phyloP scores from a whole-genome alignment of 2,888 invertebrate species.

The Listrodromus nycthemerus region DNA sequence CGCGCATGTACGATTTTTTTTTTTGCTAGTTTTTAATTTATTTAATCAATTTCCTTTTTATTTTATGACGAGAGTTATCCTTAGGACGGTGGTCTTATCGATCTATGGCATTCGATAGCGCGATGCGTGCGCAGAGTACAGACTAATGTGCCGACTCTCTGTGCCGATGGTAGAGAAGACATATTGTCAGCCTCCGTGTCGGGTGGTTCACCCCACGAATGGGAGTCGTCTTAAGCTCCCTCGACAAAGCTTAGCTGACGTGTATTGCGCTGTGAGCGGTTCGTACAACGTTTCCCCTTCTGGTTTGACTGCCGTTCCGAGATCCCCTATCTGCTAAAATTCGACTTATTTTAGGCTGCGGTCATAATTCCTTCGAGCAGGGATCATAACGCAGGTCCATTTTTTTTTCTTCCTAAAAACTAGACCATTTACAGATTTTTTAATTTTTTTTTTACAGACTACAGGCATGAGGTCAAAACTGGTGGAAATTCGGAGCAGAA shows the following conservation, averaged over 20 bases:
- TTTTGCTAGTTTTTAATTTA: no score
- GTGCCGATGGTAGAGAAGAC: slow-evolving; percentile 4
- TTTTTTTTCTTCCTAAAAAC: no score
- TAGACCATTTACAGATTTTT: no score
- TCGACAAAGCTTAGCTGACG: slow-evolving; percentile 25
- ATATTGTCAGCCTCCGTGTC: slow-evolving; percentile 35
- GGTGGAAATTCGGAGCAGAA: no score
- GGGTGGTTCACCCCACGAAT: slow-evolving; percentile 20
- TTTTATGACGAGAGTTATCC: neutral
- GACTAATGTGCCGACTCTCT: slow-evolving; percentile 15
- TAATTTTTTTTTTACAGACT: no score
- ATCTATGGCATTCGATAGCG: slow-evolving; percentile 57
- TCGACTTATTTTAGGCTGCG: neutral
- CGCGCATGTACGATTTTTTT: neutral
- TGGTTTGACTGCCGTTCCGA: no score
- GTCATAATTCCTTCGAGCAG: no score
- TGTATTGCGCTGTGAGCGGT: no score
- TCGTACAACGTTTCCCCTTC: slow-evolving; percentile 44
- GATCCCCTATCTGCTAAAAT: neutral
- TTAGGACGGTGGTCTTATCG: slow-evolving; percentile 31
- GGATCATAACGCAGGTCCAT: no score
- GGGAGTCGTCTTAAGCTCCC: slow-evolving; percentile 45
- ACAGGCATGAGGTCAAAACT: no score
- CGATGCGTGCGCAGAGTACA: slow-evolving; percentile 54
- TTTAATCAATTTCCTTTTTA: no score